These are phyloP conservation scores for Aythya fuligula DNA, from an alignment of 2,797 vertebrate species.

Conservation along the genomic window DNA sequence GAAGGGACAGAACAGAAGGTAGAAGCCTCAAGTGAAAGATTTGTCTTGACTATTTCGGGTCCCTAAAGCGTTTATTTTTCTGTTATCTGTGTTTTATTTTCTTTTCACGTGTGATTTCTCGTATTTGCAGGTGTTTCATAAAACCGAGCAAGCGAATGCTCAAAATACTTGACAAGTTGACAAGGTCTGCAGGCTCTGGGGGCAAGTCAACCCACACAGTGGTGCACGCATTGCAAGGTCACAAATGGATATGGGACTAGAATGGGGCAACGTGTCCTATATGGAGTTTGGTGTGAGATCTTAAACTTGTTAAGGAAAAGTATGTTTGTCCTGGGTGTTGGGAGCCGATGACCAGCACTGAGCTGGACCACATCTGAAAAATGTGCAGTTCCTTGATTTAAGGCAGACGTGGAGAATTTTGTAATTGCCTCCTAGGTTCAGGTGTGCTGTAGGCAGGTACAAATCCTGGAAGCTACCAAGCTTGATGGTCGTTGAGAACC, in stretches of 20 bases:
- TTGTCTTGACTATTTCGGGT: rapidly evolving
- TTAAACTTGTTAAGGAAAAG: background rate
- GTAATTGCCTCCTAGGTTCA: background rate
- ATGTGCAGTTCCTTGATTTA: background rate
- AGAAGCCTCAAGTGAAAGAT: background rate
- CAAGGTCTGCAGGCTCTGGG: background rate
- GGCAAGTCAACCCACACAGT: background rate
- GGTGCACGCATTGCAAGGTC: background rate
- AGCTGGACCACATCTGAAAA: background rate
- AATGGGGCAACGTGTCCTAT: background rate
- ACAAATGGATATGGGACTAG: background rate
- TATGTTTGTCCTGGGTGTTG: background rate
- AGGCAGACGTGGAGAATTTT: background rate
- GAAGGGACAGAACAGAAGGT: background rate
- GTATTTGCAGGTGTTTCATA: background rate
- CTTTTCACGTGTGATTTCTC: background rate
- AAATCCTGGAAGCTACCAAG: background rate
- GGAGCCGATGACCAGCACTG: background rate
- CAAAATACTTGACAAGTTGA: background rate
- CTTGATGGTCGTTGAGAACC: background rate
- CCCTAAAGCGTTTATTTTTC: background rate
- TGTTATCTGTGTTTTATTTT: background rate
- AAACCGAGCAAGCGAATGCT: background rate
- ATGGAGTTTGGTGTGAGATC: background rate
- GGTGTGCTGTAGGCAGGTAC: background rate